Evolutionary conservation across 92 coral and sea anemone species (phyloP), one percentile per base, ranked within the genome.

Genomic region (Epizoanthus stellaris): DNA sequence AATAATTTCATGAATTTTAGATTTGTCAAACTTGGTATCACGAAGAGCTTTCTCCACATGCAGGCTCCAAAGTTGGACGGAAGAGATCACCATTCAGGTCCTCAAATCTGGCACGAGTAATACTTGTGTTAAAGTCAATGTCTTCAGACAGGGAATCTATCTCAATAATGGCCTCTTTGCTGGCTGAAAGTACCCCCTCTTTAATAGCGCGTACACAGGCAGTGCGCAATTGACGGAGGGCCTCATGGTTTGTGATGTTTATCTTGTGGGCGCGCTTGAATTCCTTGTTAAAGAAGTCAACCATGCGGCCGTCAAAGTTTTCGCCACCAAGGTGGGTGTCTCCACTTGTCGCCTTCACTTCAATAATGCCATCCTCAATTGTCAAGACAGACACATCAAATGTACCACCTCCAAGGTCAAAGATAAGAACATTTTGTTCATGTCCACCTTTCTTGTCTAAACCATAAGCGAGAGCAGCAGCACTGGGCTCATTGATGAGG

Each of bases 381-480:
- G 94, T 85, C 39, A 91, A 89, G 64, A 91, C 53, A 19, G 94
- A 91, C 15, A 91, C 94, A 80, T 91, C 94, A 81, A 91, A 91
- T 15, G 94, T 91, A 75, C 94, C 94, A 64, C 94, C 94, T 65
- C 94, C 94, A 49, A 91, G 76, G 79, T 91, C 94, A 84, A 91
- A 91, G 80, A 91, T 91, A 13, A 91, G 82, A 23, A 91, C 91
- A 85, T 91, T 73, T 59, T 87, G 57, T 68, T 91, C 94, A 8
- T 39, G 83, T 20, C 89, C 86, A 71, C 34, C 76, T 58, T 88
- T 88, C 84, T 91, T 91, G 81, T 91, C 94, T 56, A 91, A 62
- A 58, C 94, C 94, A 85, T 91, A 91, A 30, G 94, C 94, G 54
- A 91, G 88, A 56, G 94, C 94, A 69, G 94, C 91, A 20, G 94